A percentile compares a stretch with the other conserved stretches of the same genome.
Conservation (phyloP, 64 coral and sea anemone species). For the Montipora sp. region DNA sequence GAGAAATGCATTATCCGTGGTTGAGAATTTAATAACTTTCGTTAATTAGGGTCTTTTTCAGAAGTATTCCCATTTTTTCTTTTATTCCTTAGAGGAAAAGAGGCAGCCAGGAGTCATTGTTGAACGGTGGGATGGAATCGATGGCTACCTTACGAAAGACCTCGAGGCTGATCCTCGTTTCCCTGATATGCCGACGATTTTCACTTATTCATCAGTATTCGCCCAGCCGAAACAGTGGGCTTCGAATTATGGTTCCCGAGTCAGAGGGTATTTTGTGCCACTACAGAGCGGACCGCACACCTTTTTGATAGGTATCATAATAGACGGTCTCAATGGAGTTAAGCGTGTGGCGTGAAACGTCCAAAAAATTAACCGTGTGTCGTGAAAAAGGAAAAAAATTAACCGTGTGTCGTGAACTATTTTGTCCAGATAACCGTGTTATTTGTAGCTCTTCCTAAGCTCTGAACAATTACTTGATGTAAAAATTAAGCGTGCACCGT, state of each 20-base stretch:
- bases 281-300: conserved; percentile 30
- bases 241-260: conserved; percentile 45
- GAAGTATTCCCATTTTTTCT: background rate
- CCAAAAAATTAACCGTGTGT: no score
- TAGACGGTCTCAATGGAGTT: no score
- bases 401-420: no score
- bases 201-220: background rate
- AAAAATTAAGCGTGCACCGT: no score
- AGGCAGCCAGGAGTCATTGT: conserved; percentile 42
- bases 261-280: conserved; percentile 64
- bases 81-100: background rate
- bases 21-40: no score
- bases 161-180: conserved; percentile 30
- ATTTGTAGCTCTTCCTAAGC: no score
- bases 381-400: no score
- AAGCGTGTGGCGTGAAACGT: no score
- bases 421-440: no score
- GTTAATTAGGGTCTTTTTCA: no score
- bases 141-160: conserved; percentile 49
- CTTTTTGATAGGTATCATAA: conserved; percentile 45
- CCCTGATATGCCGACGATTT: conserved; percentile 35
- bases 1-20: no score
- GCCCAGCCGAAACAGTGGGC: conserved; percentile 34
- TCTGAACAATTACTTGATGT: no score
- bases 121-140: conserved; percentile 58